A percentile compares a stretch with the other conserved stretches of the same genome.
phyloP scores from a whole-genome alignment of 2,888 invertebrate genomes.

The Osedax fenrisi region DNA sequence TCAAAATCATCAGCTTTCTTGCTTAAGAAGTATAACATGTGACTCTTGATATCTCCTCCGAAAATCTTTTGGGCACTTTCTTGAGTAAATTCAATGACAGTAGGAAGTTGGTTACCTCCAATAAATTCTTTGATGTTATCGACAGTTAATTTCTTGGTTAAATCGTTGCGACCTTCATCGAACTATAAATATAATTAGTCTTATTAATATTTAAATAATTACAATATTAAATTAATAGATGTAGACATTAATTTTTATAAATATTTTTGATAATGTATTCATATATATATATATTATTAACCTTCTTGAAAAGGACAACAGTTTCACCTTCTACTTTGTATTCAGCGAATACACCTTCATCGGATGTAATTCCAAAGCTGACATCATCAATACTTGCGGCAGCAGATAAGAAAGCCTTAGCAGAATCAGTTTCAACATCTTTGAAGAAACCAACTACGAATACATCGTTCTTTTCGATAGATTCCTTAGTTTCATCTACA shows the following conservation, averaged over 20 bases:
- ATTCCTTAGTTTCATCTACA: constrained; percentile 65
- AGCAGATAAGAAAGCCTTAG: constrained; percentile 70
- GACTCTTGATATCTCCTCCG: constrained; percentile 90
- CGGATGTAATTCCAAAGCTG: constrained; percentile 72
- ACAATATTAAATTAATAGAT: background rate
- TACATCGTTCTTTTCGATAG: constrained; percentile 69
- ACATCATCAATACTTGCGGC: constrained; percentile 74
- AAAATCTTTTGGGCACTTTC: constrained; percentile 96
- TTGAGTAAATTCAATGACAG: constrained; percentile 88
- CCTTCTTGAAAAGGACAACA: constrained; percentile 80
- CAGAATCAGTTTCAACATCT: constrained; percentile 65
- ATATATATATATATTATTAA: constrained; percentile 49
- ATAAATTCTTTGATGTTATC: constrained; percentile 71
- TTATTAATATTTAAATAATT: background rate
- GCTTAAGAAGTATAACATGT: constrained; percentile 84
- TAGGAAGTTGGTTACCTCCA: constrained; percentile 68
- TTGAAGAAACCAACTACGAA: constrained; percentile 59
- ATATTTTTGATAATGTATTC: background rate
- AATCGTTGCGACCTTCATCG: constrained; percentile 49
- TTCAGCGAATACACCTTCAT: constrained; percentile 66
- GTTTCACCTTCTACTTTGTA: constrained; percentile 67
- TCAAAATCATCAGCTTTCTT: constrained; percentile 65
- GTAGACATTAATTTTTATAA: background rate
- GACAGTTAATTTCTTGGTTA: constrained; percentile 54
- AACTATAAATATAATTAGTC: constrained; percentile 44